phyloP scores from a whole-genome alignment of 2,797 vertebrate species.

The Champsocephalus esox region DNA sequence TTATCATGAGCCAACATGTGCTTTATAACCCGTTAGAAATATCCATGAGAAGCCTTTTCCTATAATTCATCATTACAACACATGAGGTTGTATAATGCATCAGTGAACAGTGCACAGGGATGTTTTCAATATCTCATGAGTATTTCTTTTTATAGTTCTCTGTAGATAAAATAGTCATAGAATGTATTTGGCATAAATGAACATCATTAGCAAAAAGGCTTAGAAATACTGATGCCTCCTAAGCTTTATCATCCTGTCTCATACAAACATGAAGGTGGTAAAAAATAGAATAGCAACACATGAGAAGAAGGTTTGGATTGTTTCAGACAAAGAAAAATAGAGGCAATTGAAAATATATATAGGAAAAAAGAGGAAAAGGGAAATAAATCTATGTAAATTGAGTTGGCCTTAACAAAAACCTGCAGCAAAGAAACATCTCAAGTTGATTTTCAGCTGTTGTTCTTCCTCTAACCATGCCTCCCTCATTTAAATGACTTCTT shows the following conservation, averaged over 20 bases:
- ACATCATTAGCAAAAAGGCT: slow-evolving; percentile 23
- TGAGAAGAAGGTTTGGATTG: slow-evolving; percentile 20
- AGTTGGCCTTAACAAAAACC: slow-evolving; percentile 38
- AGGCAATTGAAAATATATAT: slow-evolving; percentile 40
- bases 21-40: slow-evolving; percentile 6
- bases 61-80: slow-evolving; percentile 16
- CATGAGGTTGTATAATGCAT: slow-evolving; percentile 23
- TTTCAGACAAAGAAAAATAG: slow-evolving; percentile 27
- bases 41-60: background rate
- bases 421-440: slow-evolving; percentile 34
- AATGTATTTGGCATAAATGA: slow-evolving; percentile 34
- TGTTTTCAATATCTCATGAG: slow-evolving; percentile 1
- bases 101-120: background rate
- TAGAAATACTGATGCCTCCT: slow-evolving; percentile 12
- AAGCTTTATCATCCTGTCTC: slow-evolving; percentile 21
- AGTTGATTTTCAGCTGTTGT: slow-evolving; percentile 43
- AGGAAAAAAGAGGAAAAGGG: slow-evolving; percentile 8
- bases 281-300: slow-evolving; percentile 28
- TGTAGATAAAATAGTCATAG: slow-evolving; percentile 4
- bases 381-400: slow-evolving; percentile 44
- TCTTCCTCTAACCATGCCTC: slow-evolving; percentile 34
- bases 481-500: slow-evolving; percentile 51
- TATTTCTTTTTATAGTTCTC: background rate
- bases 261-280: slow-evolving; percentile 9
- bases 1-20: background rate